Evolutionary conservation across 2,888 invertebrate species (phyloP).

Genomic region (Orgyia antiqua): DNA sequence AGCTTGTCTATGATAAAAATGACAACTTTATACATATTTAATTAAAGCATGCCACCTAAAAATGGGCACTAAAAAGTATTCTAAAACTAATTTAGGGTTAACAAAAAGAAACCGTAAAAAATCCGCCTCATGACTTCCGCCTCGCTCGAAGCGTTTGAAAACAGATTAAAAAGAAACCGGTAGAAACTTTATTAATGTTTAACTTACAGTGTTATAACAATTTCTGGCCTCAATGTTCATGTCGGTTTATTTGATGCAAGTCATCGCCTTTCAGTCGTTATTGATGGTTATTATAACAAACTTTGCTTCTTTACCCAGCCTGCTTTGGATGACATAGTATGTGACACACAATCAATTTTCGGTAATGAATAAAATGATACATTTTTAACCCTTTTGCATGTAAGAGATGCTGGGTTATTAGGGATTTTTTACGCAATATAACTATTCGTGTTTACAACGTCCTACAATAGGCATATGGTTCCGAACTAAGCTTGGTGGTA

Average conservation of each 20-base stretch:
- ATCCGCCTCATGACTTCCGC: constrained; percentile 4
- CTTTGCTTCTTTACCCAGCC: background rate
- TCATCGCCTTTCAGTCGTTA: background rate
- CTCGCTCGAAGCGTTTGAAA: constrained; percentile 2
- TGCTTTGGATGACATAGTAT: background rate
- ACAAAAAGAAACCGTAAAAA: constrained; percentile 6
- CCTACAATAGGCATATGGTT: no score
- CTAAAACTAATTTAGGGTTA: constrained; percentile 3
- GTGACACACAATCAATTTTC: no score
- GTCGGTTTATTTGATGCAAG: background rate
- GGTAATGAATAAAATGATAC: no score
- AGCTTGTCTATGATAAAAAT: no score
- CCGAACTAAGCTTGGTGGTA: no score
- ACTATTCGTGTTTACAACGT: no score
- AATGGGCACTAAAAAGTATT: no score
- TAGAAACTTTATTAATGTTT: constrained; percentile 1
- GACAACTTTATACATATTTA: no score
- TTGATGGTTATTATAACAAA: background rate
- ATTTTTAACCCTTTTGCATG: no score
- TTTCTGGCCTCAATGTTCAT: constrained; percentile 1
- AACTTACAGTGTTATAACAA: background rate
- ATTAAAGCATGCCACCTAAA: no score
- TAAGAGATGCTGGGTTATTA: no score
- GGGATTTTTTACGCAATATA: no score
- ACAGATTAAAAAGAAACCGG: constrained; percentile 2